Conservation (phyloP, 1,140 invertebrate genomes). For the Macrobrachium nipponense region DNA sequence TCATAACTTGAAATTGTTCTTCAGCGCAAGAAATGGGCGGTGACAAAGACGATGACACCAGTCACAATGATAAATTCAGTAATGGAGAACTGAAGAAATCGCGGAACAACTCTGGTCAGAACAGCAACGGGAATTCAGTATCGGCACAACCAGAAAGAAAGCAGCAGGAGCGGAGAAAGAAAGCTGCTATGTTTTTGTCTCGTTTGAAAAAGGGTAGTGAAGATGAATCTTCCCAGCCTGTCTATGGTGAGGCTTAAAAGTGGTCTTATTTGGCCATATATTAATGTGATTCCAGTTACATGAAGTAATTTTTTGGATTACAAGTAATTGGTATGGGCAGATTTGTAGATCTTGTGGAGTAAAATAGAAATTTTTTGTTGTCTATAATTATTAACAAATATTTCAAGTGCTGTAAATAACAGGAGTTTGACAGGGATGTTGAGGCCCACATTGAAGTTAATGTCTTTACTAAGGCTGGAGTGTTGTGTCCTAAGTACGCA, state of each 20-base stretch:
- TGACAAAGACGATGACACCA: slow-evolving; percentile 26
- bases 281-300: neutral
- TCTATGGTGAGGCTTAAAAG: slow-evolving; percentile 28
- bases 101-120: neutral
- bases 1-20: neutral
- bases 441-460: too few relatives aligned
- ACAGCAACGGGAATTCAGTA: neutral
- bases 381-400: too few relatives aligned
- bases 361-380: too few relatives aligned
- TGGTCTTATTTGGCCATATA: neutral
- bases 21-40: slow-evolving; percentile 48
- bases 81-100: slow-evolving; percentile 2
- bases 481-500: too few relatives aligned
- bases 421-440: too few relatives aligned
- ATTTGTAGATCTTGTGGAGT: too few relatives aligned
- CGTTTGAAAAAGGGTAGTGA: slow-evolving; percentile 47
- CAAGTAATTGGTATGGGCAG: too few relatives aligned
- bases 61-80: neutral
- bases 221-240: slow-evolving; percentile 12
- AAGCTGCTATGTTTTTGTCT: slow-evolving; percentile 56
- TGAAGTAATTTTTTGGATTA: neutral
- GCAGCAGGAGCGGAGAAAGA: slow-evolving; percentile 51
- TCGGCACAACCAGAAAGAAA: slow-evolving; percentile 33
- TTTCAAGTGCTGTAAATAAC: too few relatives aligned
- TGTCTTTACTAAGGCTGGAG: too few relatives aligned